Conservation (phyloP, 2,797 vertebrate species). For the Strix occidentalis region DNA sequence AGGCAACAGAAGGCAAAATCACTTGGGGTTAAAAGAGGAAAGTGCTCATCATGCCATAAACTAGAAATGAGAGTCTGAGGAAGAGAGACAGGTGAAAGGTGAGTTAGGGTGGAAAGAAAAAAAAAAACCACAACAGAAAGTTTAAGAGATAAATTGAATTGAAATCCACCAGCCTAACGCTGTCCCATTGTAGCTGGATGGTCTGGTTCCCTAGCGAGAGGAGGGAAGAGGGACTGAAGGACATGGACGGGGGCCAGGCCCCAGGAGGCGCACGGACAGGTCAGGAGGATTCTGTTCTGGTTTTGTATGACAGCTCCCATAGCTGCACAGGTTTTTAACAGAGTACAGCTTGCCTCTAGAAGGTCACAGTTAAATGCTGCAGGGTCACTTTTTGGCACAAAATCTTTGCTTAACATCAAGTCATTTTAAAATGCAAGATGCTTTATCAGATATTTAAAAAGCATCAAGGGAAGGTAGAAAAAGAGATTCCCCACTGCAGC, state of each 20-base stretch:
- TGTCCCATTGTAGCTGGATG: not conserved
- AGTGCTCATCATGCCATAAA: not conserved
- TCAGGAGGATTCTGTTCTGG: accelerated
- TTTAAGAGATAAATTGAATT: not conserved
- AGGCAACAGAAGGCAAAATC: not conserved
- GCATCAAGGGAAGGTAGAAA: not conserved
- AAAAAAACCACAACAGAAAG: not conserved
- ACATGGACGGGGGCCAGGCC: not conserved
- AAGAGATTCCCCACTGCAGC: not conserved
- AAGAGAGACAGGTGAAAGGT: not conserved
- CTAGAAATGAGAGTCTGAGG: not conserved
- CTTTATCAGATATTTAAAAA: conserved; percentile 14
- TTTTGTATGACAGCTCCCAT: not conserved
- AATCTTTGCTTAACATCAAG: not conserved
- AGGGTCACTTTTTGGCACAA: conserved; percentile 29
- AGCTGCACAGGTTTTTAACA: not conserved
- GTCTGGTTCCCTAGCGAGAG: not conserved
- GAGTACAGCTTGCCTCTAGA: not conserved
- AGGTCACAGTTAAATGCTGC: not conserved
- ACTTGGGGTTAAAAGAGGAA: not conserved
- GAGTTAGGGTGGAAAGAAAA: not conserved
- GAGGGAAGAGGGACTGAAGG: not conserved
- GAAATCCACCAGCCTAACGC: not conserved
- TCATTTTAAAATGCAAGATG: not conserved
- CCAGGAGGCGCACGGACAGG: not conserved